Evolutionary conservation across 2,113 vertebrate species (phyloP).

Genomic region (Ammodytes dubius): DNA sequence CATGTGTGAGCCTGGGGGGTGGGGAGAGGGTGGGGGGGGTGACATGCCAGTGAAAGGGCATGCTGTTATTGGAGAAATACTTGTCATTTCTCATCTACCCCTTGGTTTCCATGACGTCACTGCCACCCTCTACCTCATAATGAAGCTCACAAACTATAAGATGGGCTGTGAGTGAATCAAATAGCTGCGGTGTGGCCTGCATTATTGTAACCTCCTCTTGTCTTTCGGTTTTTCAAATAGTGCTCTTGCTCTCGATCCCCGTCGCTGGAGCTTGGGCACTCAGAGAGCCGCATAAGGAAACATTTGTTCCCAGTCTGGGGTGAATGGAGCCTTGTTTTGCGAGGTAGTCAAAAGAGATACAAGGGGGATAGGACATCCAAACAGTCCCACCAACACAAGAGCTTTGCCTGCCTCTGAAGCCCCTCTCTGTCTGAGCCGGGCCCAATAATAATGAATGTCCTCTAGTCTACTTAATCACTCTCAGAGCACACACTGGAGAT

Average conservation of each 20-base stretch:
- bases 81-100: constrained; percentile 50
- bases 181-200: constrained; percentile 81
- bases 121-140: constrained; percentile 1
- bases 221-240: constrained; percentile 57
- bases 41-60: constrained; percentile 35
- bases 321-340: constrained; percentile 94
- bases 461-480: constrained; percentile 75
- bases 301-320: constrained; percentile 90
- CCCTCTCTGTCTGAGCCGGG: constrained; percentile 76
- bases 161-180: not conserved
- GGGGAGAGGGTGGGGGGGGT: constrained; percentile 23
- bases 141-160: constrained; percentile 17
- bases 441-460: constrained; percentile 67
- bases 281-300: constrained; percentile 91
- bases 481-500: constrained; percentile 71
- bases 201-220: constrained; percentile 72
- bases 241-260: constrained; percentile 72
- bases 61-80: constrained; percentile 52
- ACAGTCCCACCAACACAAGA: constrained; percentile 81
- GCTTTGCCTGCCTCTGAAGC: constrained; percentile 78
- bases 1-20: constrained; percentile 24
- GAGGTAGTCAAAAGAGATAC: constrained; percentile 85
- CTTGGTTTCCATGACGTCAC: constrained; percentile 27
- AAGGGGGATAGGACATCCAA: constrained; percentile 86
- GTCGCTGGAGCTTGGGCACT: constrained; percentile 74